Conservation (phyloP, 1,140 invertebrate species). For the Apis dorsata region DNA sequence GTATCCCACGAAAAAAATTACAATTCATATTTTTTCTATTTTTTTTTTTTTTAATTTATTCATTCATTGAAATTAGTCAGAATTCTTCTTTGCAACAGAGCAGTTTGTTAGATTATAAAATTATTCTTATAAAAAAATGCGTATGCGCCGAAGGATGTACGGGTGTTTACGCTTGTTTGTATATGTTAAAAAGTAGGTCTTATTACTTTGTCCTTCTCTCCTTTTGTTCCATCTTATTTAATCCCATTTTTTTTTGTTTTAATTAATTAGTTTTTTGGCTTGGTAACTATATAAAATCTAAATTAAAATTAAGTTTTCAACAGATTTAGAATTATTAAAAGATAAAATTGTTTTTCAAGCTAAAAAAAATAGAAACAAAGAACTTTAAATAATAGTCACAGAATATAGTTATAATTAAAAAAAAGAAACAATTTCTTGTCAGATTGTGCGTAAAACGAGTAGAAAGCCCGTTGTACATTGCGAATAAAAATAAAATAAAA, state of each 20-base stretch:
- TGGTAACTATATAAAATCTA: constrained; percentile 74
- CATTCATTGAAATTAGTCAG: constrained; percentile 23
- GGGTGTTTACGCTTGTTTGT: constrained; percentile 36
- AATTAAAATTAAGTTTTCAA: constrained; percentile 68
- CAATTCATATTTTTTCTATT: neutral
- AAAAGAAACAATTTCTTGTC: neutral
- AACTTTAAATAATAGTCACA: constrained; percentile 3
- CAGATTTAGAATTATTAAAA: constrained; percentile 11
- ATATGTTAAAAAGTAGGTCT: constrained; percentile 43
- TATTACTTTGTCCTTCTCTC: constrained; percentile 30
- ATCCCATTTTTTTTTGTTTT: constrained; percentile 40
- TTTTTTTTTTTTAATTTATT: neutral
- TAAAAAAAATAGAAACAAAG: neutral
- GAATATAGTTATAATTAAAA: neutral
- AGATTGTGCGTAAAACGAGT: constrained; percentile 48
- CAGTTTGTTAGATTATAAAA: constrained; percentile 55
- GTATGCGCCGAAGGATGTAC: constrained; percentile 38
- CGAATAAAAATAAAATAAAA: neutral
- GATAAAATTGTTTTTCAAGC: neutral
- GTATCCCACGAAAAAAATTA: constrained; percentile 30
- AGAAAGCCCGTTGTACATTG: constrained; percentile 37
- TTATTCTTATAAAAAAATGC: constrained; percentile 39
- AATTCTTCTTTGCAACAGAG: constrained; percentile 13
- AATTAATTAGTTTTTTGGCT: constrained; percentile 72
- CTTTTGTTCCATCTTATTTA: constrained; percentile 28